Base-by-base conservation (phyloP, 2,797 vertebrate species). In the Macropodus opercularis region DNA sequence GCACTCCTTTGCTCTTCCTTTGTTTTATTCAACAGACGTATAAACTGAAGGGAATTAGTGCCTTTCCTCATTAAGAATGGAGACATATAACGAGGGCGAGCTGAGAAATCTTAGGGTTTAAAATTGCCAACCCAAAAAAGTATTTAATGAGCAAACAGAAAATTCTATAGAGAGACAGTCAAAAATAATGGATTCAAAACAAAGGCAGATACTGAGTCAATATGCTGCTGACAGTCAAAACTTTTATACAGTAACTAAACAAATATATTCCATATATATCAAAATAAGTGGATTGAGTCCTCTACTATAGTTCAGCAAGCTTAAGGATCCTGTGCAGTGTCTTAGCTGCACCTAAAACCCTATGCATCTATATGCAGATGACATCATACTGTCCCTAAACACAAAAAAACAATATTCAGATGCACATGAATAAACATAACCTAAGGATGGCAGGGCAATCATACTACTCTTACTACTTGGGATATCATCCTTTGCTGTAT, bases 21-120 rank as follows among this genome's bases (percentile, higher is more conserved):
- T 90, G 85, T 87, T 87, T 91, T 84, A 90, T 90, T 90, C 79
- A 85, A 74, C 77, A 83, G 83, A 75, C 42, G 46, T 68, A 59
- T 14, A 76, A 87, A 85, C 81, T 75, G 8, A 72, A 67, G 85
- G 85, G 86, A 88, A 87, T 89, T 79, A 84, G 52, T 24, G 67
- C 63, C 40, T 64, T 63, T 69, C 31, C 84, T 88, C 80, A 87
- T 89, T 86, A 87, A 86, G 69, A 85, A 87, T 73, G 76, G 70
- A 86, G 73, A 80, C 67, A 22, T 56, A 57, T 73, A 78, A 79
- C n/a, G 42, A 81, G 76, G 61, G 63, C 6, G 8, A 73, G 69
- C 60, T 18, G 67, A 47, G 24, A 57, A 87, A 78, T 77, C 48
- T 71, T 50, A 63, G 78, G 71, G 51, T 84, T 78, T 55, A 27